A percentile compares a stretch with the other conserved stretches of the same genome.
phyloP scores from a whole-genome alignment of 1,140 invertebrate species.

The Lordiphosa stackelbergi region DNA sequence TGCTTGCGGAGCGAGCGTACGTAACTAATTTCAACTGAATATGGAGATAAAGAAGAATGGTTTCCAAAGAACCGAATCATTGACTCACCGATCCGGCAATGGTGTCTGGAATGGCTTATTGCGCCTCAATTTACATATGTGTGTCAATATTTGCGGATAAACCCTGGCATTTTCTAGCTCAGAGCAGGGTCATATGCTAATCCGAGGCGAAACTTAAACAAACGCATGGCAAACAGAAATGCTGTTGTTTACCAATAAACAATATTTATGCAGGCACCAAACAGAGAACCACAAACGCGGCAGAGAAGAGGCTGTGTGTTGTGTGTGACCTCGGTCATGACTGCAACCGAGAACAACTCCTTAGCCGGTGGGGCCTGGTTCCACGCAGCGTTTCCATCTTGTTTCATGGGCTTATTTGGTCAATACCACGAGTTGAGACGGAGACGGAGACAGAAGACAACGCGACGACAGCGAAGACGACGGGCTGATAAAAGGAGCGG shows the following conservation, averaged over 20 bases:
- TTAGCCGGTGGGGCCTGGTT: neutral
- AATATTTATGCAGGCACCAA: conserved; percentile 31
- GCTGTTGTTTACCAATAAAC: conserved; percentile 46
- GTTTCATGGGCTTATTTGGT: conserved; percentile 14
- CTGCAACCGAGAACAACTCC: conserved; percentile 24
- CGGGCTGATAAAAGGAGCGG: conserved; percentile 13
- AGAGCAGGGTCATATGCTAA: conserved; percentile 31
- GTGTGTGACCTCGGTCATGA: conserved; percentile 25
- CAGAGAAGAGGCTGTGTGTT: conserved; percentile 14
- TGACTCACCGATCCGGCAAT: neutral
- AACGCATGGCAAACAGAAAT: conserved; percentile 28
- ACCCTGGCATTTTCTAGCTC: conserved; percentile 31
- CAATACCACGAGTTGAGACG: conserved; percentile 7
- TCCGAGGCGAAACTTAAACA: conserved; percentile 41
- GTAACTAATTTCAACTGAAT: conserved; percentile 6
- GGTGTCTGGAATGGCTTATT: conserved; percentile 5
- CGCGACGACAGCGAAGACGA: conserved; percentile 7
- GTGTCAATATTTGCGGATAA: conserved; percentile 51
- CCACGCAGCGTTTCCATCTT: conserved; percentile 11
- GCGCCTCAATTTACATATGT: conserved; percentile 23
- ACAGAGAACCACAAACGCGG: conserved; percentile 14
- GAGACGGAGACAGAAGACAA: conserved; percentile 1
- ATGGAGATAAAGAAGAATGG: conserved; percentile 1
- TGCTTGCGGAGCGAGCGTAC: conserved; percentile 1
- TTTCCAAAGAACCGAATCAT: conserved; percentile 4